Base-by-base conservation (phyloP, 2,888 invertebrate genomes). In the Caenorhabditis sp. region DNA sequence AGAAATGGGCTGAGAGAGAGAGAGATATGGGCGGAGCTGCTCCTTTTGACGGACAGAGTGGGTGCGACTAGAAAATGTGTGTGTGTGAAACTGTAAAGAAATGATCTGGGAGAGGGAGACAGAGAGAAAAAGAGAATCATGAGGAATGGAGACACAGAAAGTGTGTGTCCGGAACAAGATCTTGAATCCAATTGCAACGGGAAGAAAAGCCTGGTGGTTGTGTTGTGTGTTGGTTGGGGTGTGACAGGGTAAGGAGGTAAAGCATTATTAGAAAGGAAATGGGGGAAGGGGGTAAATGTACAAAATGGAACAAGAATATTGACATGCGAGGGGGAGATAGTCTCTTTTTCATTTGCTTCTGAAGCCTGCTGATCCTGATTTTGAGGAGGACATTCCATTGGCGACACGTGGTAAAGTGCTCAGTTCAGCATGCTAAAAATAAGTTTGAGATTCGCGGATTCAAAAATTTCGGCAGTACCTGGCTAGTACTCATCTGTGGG, bases 301-400 rank as follows among this genome's bases (percentile, higher is more conserved):
- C 61, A 77, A 56, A n/a, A 62, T 61, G 51, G 22, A 69, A 68
- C 69, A 78, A 47, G 79, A 79, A 71, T 44, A 79, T 70, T 70
- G 47, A 65, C 65, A 64, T 53, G 55, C 53, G 24, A 15, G 22
- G 50, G 50, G 20, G 9, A 40, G 47, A 47, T 18, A 47, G 2
- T n/a, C 18, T 47, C 47, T 18, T 47, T 47, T 32, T 53, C 40
- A 69, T 62, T 65, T 78, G 28, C 28, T 51, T 60, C 58, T 70
- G 70, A 70, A 65, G n/a, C 78, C 78, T 18, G 58, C 40, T 9
- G 47, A 44, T 40, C 64, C 69, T 5, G 62, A 78, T 40, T 65
- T 65, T 13, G 78, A 70, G 20, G 65, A 20, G 18, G 65, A 28
- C 70, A 78, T 78, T 70, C 78, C 78, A 18, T 76, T 76, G 5